Evolutionary conservation across 2,797 vertebrate genomes (phyloP), one percentile per base, ranked within the genome.

Genomic region (Parambassis ranga): DNA sequence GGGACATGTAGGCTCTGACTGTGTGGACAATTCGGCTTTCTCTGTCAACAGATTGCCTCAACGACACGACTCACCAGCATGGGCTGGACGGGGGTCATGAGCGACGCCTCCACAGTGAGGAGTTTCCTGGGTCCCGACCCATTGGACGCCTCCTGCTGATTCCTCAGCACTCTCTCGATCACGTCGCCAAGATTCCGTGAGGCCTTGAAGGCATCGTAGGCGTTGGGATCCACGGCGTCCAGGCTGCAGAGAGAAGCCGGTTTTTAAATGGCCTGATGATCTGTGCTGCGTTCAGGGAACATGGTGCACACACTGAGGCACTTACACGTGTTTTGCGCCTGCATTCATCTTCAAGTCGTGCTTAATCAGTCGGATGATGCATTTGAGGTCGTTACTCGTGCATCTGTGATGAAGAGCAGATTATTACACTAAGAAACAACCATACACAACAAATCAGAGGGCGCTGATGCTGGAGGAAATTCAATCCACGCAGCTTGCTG

Each of bases 311-410:
- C 27, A n/a, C 14, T 15, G 8, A 62, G 27, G 38, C 15, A 92
- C 97, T 95, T 89, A 99, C 98, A 99, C 95, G 0, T 99, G 98
- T 86, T 99, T 99, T 0, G 97, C 98, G 35, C 98, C 98, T 0
- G 97, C 88, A 30, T 96, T 99, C 94, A 99, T 99, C 89, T 98
- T 98, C 88, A 99, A 77, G 82, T 99, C 98, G 0, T 99, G 98
- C 62, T 99, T 99, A 44, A 99, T 95, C 1, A 99, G 90, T 41
- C 97, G 91, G 63, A 99, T 90, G 86, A 97, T 94, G 74, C 98
- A 98, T 76, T 99, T 99, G 46, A 99, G 90, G 90, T 99, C 98
- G 0, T 99, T 99, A 47, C 93, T 92, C 0, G 98, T 99, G 74
- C 96, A 98, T 85, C 98, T 99, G 74, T 10, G 2, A 73, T 10